These are phyloP conservation scores for Drosophila sucinea DNA, from an alignment of 1,140 invertebrate genomes.

Conservation along the genomic window DNA sequence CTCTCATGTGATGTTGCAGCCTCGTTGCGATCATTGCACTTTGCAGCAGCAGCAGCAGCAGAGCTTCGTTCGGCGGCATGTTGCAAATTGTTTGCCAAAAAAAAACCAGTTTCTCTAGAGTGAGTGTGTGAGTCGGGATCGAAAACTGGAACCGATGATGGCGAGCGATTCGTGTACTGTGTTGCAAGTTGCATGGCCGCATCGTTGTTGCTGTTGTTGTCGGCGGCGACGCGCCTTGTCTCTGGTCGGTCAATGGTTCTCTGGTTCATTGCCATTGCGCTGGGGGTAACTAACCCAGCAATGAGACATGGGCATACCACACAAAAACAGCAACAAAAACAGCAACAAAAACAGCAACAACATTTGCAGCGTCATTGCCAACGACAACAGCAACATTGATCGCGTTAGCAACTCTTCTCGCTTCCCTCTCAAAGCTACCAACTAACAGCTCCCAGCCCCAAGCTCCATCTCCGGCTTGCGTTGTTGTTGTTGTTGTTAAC, in stretches of 20 bases:
- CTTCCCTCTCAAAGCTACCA: slow-evolving; percentile 7
- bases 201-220: slow-evolving; percentile 27
- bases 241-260: slow-evolving; percentile 82
- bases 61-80: slow-evolving; percentile 41
- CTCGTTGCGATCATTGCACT: slow-evolving; percentile 75
- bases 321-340: slow-evolving; percentile 34
- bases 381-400: slow-evolving; percentile 25
- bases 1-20: slow-evolving; percentile 42
- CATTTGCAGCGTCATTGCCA: slow-evolving; percentile 68
- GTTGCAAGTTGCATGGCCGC: slow-evolving; percentile 62
- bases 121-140: slow-evolving; percentile 28
- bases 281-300: slow-evolving; percentile 82
- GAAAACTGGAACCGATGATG: slow-evolving; percentile 43
- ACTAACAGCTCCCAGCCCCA: not conserved
- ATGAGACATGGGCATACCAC: slow-evolving; percentile 45
- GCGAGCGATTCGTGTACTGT: slow-evolving; percentile 33
- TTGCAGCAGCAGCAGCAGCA: slow-evolving; percentile 36
- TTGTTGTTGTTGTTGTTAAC: slow-evolving; percentile 30
- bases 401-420: slow-evolving; percentile 3
- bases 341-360: slow-evolving; percentile 32
- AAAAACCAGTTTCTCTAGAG: slow-evolving; percentile 60
- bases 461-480: not conserved
- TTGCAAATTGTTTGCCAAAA: slow-evolving; percentile 68
- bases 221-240: slow-evolving; percentile 40
- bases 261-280: slow-evolving; percentile 82